These are phyloP conservation scores for Drosophila lowei DNA, from an alignment of 1,140 invertebrate genomes.

Conservation along the genomic window DNA sequence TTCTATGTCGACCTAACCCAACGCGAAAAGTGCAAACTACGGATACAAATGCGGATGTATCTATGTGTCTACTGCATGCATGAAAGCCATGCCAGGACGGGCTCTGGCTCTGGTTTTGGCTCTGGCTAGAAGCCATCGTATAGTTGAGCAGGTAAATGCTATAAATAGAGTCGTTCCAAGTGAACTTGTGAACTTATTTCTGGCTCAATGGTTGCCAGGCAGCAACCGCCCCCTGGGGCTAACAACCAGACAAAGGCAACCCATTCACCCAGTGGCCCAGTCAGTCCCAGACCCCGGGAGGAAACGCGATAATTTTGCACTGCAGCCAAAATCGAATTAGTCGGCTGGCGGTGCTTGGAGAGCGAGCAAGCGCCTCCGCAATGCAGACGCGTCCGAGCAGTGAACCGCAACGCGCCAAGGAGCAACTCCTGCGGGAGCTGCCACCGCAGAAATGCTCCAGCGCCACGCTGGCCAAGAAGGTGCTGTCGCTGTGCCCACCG, in stretches of 20 bases:
- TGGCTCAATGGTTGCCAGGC: slow-evolving; percentile 75
- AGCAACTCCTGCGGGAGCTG: slow-evolving; percentile 11
- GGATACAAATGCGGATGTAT: slow-evolving; percentile 3
- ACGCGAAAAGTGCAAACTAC: slow-evolving; percentile 36
- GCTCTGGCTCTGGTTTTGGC: slow-evolving; percentile 13
- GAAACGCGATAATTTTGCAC: slow-evolving; percentile 18
- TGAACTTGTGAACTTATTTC: slow-evolving; percentile 77
- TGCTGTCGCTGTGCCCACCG: slow-evolving; percentile 19
- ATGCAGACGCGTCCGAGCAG: slow-evolving; percentile 67
- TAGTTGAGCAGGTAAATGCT: slow-evolving; percentile 50
- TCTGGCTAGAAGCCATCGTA: slow-evolving; percentile 9
- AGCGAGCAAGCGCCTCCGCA: slow-evolving; percentile 40
- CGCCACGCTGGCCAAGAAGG: slow-evolving; percentile 50
- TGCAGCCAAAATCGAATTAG: slow-evolving; percentile 28
- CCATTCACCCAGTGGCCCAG: slow-evolving; percentile 68
- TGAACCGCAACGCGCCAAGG: slow-evolving; percentile 54
- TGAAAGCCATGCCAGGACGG: background rate
- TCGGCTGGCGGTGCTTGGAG: slow-evolving; percentile 52
- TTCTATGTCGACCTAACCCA: slow-evolving; percentile 64
- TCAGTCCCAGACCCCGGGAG: slow-evolving; percentile 15
- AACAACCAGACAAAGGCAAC: slow-evolving; percentile 47
- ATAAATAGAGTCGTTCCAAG: slow-evolving; percentile 78
- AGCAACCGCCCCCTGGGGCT: slow-evolving; percentile 23
- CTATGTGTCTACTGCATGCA: slow-evolving; percentile 6
- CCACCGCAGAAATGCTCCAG: slow-evolving; percentile 52